These are phyloP conservation scores for Pseudochirops corinnae DNA, from an alignment of 2,797 vertebrate genomes.

Conservation along the genomic window DNA sequence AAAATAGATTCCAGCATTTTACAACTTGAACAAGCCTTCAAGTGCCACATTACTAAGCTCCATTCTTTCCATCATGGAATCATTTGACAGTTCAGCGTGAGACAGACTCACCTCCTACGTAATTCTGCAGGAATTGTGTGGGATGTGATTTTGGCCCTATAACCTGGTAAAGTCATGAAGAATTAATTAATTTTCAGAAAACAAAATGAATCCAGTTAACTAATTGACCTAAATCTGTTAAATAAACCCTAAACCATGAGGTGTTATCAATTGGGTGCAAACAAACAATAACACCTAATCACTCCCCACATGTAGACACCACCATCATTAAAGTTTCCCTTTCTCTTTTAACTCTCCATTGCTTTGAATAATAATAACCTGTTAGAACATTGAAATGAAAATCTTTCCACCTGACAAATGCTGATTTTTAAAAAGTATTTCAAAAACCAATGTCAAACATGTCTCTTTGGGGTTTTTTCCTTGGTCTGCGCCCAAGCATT, in stretches of 20 bases:
- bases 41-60: constrained; percentile 51
- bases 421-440: constrained; percentile 75
- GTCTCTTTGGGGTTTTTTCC: constrained; percentile 57
- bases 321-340: constrained; percentile 63
- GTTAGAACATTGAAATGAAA: constrained; percentile 78
- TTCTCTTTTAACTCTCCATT: constrained; percentile 75
- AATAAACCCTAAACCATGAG: constrained; percentile 71
- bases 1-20: constrained; percentile 77
- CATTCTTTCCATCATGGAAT: constrained; percentile 62
- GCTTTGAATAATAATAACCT: constrained; percentile 78
- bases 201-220: constrained; percentile 55
- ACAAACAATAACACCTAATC: constrained; percentile 65
- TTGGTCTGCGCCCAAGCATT: constrained; percentile 18
- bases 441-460: constrained; percentile 70
- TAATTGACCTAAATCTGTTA: constrained; percentile 72
- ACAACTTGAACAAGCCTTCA: constrained; percentile 72
- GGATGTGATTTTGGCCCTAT: constrained; percentile 62
- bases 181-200: constrained; percentile 79
- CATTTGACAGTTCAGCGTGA: constrained; percentile 62
- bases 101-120: constrained; percentile 69
- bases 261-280: constrained; percentile 61
- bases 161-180: constrained; percentile 59
- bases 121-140: constrained; percentile 58
- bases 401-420: constrained; percentile 73
- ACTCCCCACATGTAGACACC: constrained; percentile 40